phyloP scores from a whole-genome alignment of 2,888 invertebrate genomes.

The Eupithecia subfuscata region DNA sequence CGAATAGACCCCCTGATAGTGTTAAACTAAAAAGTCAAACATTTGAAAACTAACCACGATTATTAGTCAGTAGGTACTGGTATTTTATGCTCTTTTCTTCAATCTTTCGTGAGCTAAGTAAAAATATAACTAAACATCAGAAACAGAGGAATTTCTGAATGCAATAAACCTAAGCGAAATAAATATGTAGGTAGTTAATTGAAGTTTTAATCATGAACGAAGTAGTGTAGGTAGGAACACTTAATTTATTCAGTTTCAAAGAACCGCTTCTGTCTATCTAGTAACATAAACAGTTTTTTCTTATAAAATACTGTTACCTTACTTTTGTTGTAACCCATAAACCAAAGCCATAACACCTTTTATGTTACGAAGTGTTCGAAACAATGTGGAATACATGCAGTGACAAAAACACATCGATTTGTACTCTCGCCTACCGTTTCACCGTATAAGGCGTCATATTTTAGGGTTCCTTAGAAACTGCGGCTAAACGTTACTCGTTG shows the following conservation, averaged over 20 bases:
- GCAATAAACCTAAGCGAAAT: background rate
- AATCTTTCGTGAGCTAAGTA: background rate
- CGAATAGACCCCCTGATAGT: too few relatives aligned
- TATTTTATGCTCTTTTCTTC: background rate
- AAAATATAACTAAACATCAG: background rate
- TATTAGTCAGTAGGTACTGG: background rate
- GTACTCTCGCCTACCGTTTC: constrained; percentile 50
- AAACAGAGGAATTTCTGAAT: background rate
- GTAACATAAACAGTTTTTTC: background rate
- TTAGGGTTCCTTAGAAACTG: constrained; percentile 10
- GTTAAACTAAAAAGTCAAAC: too few relatives aligned
- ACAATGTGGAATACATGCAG: constrained; percentile 29
- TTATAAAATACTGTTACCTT: background rate
- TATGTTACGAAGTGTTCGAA: constrained; percentile 28
- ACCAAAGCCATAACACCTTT: constrained; percentile 33
- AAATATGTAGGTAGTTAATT: background rate
- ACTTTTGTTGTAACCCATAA: constrained; percentile 11
- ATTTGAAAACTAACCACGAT: too few relatives aligned
- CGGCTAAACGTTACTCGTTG: too few relatives aligned
- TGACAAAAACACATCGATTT: constrained; percentile 43
- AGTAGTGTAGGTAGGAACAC: background rate
- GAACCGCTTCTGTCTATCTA: background rate
- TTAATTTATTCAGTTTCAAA: background rate
- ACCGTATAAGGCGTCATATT: constrained; percentile 45
- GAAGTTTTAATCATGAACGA: background rate